These are phyloP conservation scores for Periparus ater DNA, from an alignment of 2,797 vertebrate species.

Conservation along the genomic window DNA sequence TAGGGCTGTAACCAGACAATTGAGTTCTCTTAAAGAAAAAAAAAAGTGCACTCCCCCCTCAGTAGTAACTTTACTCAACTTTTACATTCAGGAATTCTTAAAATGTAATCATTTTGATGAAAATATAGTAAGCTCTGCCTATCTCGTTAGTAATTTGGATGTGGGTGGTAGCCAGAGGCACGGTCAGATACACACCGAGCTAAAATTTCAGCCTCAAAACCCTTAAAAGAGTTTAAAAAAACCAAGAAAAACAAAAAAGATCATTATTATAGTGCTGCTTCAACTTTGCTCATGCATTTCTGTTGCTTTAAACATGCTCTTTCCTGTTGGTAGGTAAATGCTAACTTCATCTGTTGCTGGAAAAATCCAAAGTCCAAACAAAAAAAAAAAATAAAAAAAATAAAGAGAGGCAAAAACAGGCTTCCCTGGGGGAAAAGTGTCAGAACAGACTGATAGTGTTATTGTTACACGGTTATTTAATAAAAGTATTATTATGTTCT, in stretches of 20 bases:
- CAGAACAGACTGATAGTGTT: slow-evolving; percentile 82
- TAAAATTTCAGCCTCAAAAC: slow-evolving; percentile 68
- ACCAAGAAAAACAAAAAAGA: not conserved
- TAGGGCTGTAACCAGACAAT: slow-evolving; percentile 81
- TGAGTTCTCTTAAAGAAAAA: slow-evolving; percentile 73
- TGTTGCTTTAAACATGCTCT: slow-evolving; percentile 78
- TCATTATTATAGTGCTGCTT: slow-evolving; percentile 71
- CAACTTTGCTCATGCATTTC: slow-evolving; percentile 75
- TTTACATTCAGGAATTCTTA: slow-evolving; percentile 78
- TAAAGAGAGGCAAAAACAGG: slow-evolving; percentile 66
- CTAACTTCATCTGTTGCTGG: slow-evolving; percentile 75
- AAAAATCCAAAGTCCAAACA: slow-evolving; percentile 58
- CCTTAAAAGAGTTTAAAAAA: slow-evolving; percentile 27
- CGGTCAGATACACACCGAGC: slow-evolving; percentile 40
- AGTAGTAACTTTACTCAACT: slow-evolving; percentile 77
- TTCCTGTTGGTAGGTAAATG: slow-evolving; percentile 76
- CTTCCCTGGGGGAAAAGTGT: slow-evolving; percentile 75
- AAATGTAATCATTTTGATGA: slow-evolving; percentile 70
- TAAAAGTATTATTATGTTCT: slow-evolving; percentile 83
- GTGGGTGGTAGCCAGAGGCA: slow-evolving; percentile 70
- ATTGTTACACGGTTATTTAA: slow-evolving; percentile 78
- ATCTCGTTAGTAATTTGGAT: slow-evolving; percentile 68
- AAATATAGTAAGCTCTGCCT: slow-evolving; percentile 79
- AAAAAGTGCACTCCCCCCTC: slow-evolving; percentile 87
- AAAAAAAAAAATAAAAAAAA: not conserved